Evolutionary conservation across 2,888 invertebrate species (phyloP), one percentile per base, ranked within the genome.

Genomic region (Chloroclysta siterata): DNA sequence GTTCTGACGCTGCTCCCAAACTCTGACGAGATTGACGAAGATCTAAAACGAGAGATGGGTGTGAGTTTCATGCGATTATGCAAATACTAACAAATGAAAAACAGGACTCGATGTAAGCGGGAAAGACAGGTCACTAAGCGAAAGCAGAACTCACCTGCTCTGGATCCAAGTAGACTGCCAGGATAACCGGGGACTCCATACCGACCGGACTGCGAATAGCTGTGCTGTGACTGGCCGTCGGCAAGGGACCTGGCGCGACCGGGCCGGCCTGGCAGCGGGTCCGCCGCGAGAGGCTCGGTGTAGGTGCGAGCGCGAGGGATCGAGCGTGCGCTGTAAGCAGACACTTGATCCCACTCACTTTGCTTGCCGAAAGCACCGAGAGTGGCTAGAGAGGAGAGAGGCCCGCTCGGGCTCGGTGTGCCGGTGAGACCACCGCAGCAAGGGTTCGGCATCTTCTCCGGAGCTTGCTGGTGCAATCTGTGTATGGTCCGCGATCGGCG

Each of bases 221-320:
- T 97, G 84, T 97, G 96, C 84, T 97, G 97, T 60, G 97, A 97
- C 88, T 97, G 97, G 66, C 97, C 97, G 83, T 98, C 97, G 66
- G 97, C 97, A 74, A 97, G 94, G 67, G 97, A 97, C 78, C 97
- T 95, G 66, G 95, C 94, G 88, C 96, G 95, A 68, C 95, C 95
- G 70, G 96, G 96, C 78, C 96, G 96, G 71, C 96, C 95, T 69
- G 97, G 94, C 84, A 97, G 94, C 75, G 97, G 97, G 78, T 98
- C 97, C 65, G 90, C 89, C 67, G 88, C 87, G 65, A 91, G 86
- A 69, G 95, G 88, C 74, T 94, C 94, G 65, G 94, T 94, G 89
- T 97, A 98, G 85, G 98, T 97, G 76, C 97, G 94, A 53, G 98
- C 97, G 72, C 98, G 94, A 69, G 97, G 97, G 86, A 97, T 97